These are phyloP conservation scores for Cephus pygmeus DNA, from an alignment of 2,888 invertebrate genomes.

Conservation along the genomic window DNA sequence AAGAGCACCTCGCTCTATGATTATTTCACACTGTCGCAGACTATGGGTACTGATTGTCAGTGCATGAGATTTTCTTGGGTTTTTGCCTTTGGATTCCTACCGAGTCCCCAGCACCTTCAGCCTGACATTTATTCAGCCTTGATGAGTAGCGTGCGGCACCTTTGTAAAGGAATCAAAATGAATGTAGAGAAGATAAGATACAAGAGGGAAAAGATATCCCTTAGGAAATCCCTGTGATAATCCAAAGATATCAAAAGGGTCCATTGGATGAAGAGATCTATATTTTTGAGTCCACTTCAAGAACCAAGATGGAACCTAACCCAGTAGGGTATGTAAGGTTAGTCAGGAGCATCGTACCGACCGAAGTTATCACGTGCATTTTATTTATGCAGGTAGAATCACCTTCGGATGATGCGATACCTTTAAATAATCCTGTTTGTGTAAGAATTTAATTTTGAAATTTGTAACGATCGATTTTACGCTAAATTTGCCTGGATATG, in stretches of 20 bases:
- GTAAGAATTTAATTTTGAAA: background rate
- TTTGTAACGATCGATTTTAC: background rate
- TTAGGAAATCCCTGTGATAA: background rate
- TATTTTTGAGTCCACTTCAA: background rate
- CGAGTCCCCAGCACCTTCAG: background rate
- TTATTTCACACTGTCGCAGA: slow-evolving; percentile 37
- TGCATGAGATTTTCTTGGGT: background rate
- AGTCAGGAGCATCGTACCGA: background rate
- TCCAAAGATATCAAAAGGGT: background rate
- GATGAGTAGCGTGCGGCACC: background rate
- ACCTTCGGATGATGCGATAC: background rate
- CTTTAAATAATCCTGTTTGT: background rate
- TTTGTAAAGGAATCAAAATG: background rate
- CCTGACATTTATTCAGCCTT: background rate
- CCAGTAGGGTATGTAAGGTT: background rate
- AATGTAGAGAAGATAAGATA: background rate
- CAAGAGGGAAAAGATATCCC: background rate
- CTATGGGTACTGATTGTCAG: slow-evolving; percentile 11
- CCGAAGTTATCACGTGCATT: background rate
- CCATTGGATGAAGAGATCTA: background rate
- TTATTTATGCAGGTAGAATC: background rate
- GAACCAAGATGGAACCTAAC: background rate
- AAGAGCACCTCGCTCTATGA: slow-evolving; percentile 36
- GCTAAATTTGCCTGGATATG: background rate
- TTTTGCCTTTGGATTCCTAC: background rate